Percentiles rank a stretch among this genome's conserved stretches.
Evolutionary conservation across 53 echinoderm and acorn worm genomes (phyloP).

Genomic region (Antedon mediterranea): DNA sequence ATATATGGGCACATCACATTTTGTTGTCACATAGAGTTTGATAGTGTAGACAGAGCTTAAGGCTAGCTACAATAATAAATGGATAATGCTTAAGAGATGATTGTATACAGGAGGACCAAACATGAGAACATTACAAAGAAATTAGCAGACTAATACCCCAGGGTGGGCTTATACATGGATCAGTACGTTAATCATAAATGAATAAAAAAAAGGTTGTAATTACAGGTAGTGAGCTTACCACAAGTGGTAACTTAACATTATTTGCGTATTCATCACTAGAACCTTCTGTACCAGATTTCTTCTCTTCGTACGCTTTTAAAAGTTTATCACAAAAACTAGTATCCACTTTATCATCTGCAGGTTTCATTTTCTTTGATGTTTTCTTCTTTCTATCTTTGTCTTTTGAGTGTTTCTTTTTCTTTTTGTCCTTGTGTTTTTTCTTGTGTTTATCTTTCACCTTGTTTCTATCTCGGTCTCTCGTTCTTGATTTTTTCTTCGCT

Average conservation of each 20-base stretch:
- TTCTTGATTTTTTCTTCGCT: slow-evolving; percentile 8
- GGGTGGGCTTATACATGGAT: too few species aligned
- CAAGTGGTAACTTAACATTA: not conserved
- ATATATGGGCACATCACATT: too few species aligned
- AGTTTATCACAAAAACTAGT: not conserved
- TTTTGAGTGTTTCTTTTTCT: slow-evolving; percentile 26
- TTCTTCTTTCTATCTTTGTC: slow-evolving; percentile 19
- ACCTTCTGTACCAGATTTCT: not conserved
- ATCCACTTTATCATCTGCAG: not conserved
- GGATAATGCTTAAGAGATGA: too few species aligned
- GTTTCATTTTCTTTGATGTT: slow-evolving; percentile 16
- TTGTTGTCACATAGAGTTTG: too few species aligned
- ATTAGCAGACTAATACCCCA: too few species aligned
- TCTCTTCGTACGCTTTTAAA: not conserved
- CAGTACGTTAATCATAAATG: not conserved
- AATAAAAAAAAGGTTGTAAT: not conserved
- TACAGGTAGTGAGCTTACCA: not conserved
- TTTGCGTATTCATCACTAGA: not conserved
- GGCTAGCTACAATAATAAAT: too few species aligned
- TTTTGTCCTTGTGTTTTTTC: slow-evolving; percentile 20
- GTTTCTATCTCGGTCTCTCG: slow-evolving; percentile 8
- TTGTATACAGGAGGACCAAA: too few species aligned
- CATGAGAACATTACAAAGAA: too few species aligned
- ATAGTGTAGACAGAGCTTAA: too few species aligned
- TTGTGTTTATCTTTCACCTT: slow-evolving; percentile 16